A percentile compares a stretch with the other conserved stretches of the same genome.
Conservation (phyloP, 2,113 vertebrate genomes). For the Furnarius figulus region DNA sequence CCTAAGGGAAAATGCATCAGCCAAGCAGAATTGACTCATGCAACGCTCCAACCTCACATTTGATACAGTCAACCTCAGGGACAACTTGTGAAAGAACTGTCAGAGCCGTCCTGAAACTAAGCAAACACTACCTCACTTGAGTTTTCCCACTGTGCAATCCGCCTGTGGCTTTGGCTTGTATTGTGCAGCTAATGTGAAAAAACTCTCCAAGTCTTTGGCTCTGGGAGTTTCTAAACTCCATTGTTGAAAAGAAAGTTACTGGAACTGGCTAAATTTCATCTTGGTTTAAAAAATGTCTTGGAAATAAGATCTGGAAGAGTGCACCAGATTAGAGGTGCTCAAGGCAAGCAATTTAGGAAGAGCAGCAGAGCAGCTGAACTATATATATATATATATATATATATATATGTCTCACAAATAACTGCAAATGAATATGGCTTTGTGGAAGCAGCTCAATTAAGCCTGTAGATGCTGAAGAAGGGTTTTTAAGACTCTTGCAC, state of each 20-base stretch:
- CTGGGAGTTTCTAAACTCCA: not conserved
- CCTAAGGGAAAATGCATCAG: not conserved
- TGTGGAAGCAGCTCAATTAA: not conserved
- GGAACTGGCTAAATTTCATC: not conserved
- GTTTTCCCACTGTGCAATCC: not conserved
- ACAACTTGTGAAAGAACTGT: not conserved
- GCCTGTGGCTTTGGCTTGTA: not conserved
- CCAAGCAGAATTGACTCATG: not conserved
- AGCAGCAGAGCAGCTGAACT: not conserved
- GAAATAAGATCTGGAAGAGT: not conserved
- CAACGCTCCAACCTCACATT: not conserved
- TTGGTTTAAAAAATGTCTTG: not conserved
- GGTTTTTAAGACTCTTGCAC: not conserved
- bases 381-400: too few relatives aligned
- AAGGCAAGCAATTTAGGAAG: not conserved
- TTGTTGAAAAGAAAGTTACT: not conserved
- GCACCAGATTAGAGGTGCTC: not conserved
- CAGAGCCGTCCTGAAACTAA: not conserved
- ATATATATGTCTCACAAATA: not conserved
- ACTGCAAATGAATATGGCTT: not conserved
- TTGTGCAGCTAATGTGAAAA: not conserved
- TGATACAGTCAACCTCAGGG: not conserved
- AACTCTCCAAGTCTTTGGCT: not conserved
- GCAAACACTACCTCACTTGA: not conserved
- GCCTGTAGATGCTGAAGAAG: not conserved